Base-by-base conservation (phyloP, 2,797 vertebrate genomes). In the Hoplostethus atlanticus region DNA sequence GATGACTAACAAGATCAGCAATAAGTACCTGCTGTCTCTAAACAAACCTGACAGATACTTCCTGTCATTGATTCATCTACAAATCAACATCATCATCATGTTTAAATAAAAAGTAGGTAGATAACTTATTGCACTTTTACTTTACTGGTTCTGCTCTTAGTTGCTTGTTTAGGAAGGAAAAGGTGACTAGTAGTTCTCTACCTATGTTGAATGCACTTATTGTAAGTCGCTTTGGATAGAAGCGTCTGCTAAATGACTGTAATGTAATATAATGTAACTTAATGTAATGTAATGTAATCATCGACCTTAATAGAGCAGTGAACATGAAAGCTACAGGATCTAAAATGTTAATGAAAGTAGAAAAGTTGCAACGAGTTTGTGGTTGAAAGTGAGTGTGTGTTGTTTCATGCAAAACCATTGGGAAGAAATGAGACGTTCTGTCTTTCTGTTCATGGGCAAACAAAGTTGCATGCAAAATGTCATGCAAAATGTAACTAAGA, bases 1-100 rank as follows among this genome's bases (percentile, higher is more conserved):
- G 86, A 92, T 92, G 68, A 69, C 58, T 58, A 66, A 79, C 57
- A 55, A 80, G 91, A 93, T 91, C 89, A 44, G 34, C 44, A 75
- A 85, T 69, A 65, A 56, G 63, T 87, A 54, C 69, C 77, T 86
- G 67, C 75, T 80, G 69, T 71, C 70, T 77, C 65, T 50, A 53
- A 83, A 76, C 75, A 80, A 81, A 84, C 76, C 53, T 1, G 21
- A 21, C 1, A 21, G 1, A 1, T 21, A 21, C 75, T 83, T 84
- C 77, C 86, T 82, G 81, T 75, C 69, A 80, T 58, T 83, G 72
- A 76, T 66, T 64, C 0, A 2, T 68, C 62, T 59, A 63, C 12
- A 63, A 38, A 83, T 71, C 68, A 55, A 40, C 21, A 21, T 21
- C 21, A 21, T 21, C 21, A 21, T 21, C 21, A 21, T 21, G 21